Conservation (phyloP, 2,797 vertebrate genomes). For the Typhlichthys subterraneus region DNA sequence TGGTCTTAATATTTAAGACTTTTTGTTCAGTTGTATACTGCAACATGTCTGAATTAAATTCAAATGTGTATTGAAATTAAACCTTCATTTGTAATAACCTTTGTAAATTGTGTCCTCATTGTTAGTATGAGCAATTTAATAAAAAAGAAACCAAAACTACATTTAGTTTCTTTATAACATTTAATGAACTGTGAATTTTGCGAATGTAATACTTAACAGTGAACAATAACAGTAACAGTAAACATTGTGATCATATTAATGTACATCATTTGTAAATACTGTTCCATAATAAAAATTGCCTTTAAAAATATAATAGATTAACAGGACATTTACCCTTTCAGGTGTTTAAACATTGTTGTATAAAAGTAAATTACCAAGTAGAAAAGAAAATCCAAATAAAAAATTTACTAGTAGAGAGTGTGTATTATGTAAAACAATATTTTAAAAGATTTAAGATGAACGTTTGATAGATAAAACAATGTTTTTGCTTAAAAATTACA, state of each 20-base stretch:
- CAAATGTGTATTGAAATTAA: too few relatives aligned
- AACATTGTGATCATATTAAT: not conserved
- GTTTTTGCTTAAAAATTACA: too few relatives aligned
- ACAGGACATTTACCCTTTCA: not conserved
- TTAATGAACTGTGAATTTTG: not conserved
- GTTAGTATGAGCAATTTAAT: not conserved
- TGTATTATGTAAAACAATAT: too few relatives aligned
- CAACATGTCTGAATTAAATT: too few relatives aligned
- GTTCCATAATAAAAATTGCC: not conserved
- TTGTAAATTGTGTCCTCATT: too few relatives aligned
- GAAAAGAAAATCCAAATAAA: not conserved
- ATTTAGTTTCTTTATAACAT: not conserved
- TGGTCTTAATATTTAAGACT: constrained; percentile 1
- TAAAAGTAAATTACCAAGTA: not conserved
- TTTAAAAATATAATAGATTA: too few relatives aligned
- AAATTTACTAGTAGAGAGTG: too few relatives aligned
- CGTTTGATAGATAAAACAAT: too few relatives aligned
- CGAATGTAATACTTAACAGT: not conserved
- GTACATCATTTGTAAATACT: not conserved
- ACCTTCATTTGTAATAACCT: too few relatives aligned
- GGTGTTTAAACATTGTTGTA: constrained; percentile 7
- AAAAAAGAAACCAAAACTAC: not conserved
- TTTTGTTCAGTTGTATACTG: not conserved
- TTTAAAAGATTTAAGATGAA: too few relatives aligned
- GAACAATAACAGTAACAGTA: not conserved